Base-by-base conservation (phyloP, 2,888 invertebrate genomes). In the Julus scandinavius region DNA sequence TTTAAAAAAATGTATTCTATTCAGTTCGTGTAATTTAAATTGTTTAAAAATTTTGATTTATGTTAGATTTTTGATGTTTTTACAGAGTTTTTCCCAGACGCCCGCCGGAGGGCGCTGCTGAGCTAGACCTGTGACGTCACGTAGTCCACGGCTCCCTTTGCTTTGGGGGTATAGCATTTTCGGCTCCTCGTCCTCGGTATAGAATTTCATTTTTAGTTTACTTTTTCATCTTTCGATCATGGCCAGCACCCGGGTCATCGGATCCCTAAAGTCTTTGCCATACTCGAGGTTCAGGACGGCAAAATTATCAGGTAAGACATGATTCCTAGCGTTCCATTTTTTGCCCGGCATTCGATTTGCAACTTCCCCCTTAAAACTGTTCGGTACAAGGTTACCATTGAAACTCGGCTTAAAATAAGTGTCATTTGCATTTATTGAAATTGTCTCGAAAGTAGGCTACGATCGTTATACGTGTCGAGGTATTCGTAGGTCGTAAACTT, bases 181-280 rank as follows among this genome's bases (percentile, higher is more conserved):
- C 38, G 15, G 9, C 11, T 80, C 11, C 38, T 80, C 80, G 80
- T 29, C 29, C 38, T 13, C 29, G 80, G 13, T 80, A 3, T 80
- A 80, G 29, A 29, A 72, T 4, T 38, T 40, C 38, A 80, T 15
- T 13, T 80, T 40, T 40, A 40, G 80, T 80, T 80, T 15, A 40
- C 38, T 15, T 80, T 80, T 29, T 15, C 38, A 13, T 4, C 38
- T 9, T 80, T 38, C 38, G 38, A 80, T 38, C 38, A 87, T 87
- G 87, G 58, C 87, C 20, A 87, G 87, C 38, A 41, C 54, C n/a
- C 87, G 87, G n/a, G 58, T 87, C 41, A 58, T 87, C 41, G 87
- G 87, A 41, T 58, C 40, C 15, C 54, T 87, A 40, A 50, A 38
- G 87, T 41, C 40, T 13, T 20, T 63, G 58, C 41, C 87, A 15